Base-by-base conservation (phyloP, 2,113 vertebrate species). In the Lampris megalopsis region DNA sequence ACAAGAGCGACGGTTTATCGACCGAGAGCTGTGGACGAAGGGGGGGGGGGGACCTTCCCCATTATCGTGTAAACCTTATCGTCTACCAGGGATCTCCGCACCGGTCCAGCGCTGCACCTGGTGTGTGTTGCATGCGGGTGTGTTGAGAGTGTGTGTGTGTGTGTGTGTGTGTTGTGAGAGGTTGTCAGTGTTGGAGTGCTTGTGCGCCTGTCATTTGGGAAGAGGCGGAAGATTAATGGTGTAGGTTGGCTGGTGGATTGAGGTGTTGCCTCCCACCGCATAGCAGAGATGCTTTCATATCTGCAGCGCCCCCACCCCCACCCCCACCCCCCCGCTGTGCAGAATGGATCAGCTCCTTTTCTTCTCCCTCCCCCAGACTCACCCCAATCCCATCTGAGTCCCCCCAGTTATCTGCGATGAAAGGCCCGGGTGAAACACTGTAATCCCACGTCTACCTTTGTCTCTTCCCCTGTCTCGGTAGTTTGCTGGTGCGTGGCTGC, bases 361-460 rank as follows among this genome's bases (percentile, higher is more conserved):
- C 59, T 6, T 73, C 47, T 52, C 41, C n/a, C 50, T 72, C 43
- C 47, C 50, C 40, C 48, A 79, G 63, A 37, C 68, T 75, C 64
- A 63, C 79, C 69, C 58, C 11, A 72, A 24, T 10, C 48, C 56
- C 24, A 35, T n/a, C 35, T 66, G 56, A 71, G 79, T 52, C 52
- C 43, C 62, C 68, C 71, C 48, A n/a, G 69, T 87, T 81, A 88
- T 88, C 47, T 71, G 63, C 36, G 37, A 84, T 90, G 75, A 91
- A 85, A 86, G 78, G 71, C 72, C 62, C 71, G 45, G 54, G 72
- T 69, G 65, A 77, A 65, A 85, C 75, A 71, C 81, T 70, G 71
- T 86, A 68, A 83, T 73, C 57, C 63, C 35, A 64, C 76, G n/a
- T 66, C 74, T 59, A 58, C 77, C 75, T 69, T 70, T 58, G 58